A percentile compares a stretch with the other conserved stretches of the same genome.
Conservation (phyloP, 2,888 invertebrate genomes). For the Hypolimnas misippus region DNA sequence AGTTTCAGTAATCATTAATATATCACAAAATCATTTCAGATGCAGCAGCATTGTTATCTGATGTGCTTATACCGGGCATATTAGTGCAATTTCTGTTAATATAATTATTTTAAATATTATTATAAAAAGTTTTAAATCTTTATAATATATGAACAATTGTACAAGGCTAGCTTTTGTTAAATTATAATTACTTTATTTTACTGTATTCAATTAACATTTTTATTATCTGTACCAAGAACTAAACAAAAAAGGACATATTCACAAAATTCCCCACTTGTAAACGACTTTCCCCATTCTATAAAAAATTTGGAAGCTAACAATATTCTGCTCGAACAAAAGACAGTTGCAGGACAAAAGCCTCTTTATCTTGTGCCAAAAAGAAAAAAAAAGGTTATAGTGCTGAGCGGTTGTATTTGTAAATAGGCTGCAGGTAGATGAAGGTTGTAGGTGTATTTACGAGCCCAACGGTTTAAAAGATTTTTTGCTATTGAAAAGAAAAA, state of each 20-base stretch:
- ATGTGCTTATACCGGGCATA: too few relatives aligned
- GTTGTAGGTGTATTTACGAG: conserved; percentile 78
- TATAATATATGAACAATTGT: too few relatives aligned
- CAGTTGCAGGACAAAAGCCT: conserved; percentile 63
- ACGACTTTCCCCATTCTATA: conserved; percentile 38
- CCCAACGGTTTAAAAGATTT: conserved; percentile 60
- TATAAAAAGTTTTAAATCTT: too few relatives aligned
- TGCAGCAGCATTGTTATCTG: too few relatives aligned
- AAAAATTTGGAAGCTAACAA: conserved; percentile 40
- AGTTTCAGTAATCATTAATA: not conserved
- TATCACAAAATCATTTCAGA: too few relatives aligned
- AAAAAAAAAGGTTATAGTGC: conserved; percentile 64
- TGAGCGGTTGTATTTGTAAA: conserved; percentile 77
- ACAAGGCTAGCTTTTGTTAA: too few relatives aligned
- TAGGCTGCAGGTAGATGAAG: conserved; percentile 75
- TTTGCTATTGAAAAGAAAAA: conserved; percentile 56
- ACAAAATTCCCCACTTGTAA: conserved; percentile 36
- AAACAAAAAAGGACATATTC: conserved; percentile 22
- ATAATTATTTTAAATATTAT: too few relatives aligned
- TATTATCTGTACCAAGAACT: not conserved
- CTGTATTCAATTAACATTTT: too few relatives aligned
- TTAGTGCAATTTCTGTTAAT: too few relatives aligned
- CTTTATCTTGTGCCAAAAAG: conserved; percentile 62
- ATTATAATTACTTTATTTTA: not conserved
- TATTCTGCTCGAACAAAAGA: conserved; percentile 57